Evolutionary conservation across 1,140 invertebrate genomes (phyloP).

Genomic region (Steinernema feltiae): DNA sequence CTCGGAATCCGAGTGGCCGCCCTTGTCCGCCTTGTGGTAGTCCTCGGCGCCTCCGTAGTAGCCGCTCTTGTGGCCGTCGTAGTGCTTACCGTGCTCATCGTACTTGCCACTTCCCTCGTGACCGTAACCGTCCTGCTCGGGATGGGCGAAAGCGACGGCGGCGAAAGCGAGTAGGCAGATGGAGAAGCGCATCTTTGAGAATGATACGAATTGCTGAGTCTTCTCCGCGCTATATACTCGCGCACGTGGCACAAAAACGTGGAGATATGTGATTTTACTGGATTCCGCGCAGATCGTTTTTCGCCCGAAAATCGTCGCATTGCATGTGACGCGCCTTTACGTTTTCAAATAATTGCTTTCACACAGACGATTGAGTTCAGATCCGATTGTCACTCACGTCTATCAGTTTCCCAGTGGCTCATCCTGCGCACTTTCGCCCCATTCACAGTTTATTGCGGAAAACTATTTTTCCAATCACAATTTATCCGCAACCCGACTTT

Average conservation of each 20-base stretch:
- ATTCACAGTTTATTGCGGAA: no score
- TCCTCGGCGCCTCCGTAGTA: conserved; percentile 16
- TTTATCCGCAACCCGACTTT: background rate
- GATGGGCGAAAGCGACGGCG: background rate
- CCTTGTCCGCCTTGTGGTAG: background rate
- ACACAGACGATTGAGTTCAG: background rate
- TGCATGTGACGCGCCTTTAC: background rate
- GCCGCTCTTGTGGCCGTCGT: conserved; percentile 13
- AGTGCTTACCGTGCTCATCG: conserved; percentile 20
- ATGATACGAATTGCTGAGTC: background rate
- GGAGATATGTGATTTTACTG: background rate
- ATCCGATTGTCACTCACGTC: no score
- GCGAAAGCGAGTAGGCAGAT: background rate
- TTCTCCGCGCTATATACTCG: background rate
- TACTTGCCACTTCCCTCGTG: conserved; percentile 14
- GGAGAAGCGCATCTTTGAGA: background rate
- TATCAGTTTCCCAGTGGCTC: no score
- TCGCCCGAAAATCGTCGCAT: background rate
- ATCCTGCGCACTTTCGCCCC: no score
- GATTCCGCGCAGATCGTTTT: background rate
- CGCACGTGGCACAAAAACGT: background rate
- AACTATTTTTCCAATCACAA: no score
- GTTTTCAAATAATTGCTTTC: background rate
- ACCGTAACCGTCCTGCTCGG: background rate
- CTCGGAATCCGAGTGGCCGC: conserved; percentile 7